Conservation (phyloP, 2,797 vertebrate genomes). For the Garrulus glandarius region DNA sequence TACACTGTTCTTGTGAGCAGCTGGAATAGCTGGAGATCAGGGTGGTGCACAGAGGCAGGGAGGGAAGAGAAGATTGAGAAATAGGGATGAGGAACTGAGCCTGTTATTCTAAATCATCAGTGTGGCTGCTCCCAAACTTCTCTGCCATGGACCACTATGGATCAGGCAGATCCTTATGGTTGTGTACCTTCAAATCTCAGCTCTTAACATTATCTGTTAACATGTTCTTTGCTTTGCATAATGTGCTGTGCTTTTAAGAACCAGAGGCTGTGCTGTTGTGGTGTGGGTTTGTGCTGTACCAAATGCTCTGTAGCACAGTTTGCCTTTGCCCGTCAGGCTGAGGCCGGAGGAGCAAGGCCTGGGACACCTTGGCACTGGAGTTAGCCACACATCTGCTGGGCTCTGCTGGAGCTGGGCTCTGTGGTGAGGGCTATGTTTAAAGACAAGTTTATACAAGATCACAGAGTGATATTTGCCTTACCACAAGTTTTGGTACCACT, state of each 20-base stretch:
- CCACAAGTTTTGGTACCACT: fast-evolving
- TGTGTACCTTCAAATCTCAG: neutral
- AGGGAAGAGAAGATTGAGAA: neutral
- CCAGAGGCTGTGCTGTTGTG: fast-evolving
- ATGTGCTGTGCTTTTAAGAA: neutral
- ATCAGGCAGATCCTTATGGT: neutral
- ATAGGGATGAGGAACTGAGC: neutral
- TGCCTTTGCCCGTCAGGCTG: fast-evolving
- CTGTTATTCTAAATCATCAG: neutral
- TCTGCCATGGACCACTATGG: fast-evolving
- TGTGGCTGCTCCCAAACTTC: neutral
- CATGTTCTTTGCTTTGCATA: neutral
- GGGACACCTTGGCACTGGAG: fast-evolving
- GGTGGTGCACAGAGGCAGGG: neutral
- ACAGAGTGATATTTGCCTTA: neutral
- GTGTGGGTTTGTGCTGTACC: fast-evolving
- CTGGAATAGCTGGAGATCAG: neutral
- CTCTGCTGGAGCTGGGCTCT: neutral
- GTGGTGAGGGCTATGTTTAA: neutral
- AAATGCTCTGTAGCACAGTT: fast-evolving
- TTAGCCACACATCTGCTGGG: fast-evolving
- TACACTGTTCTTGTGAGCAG: neutral
- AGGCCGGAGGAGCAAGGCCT: fast-evolving
- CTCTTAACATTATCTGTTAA: neutral
- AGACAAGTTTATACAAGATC: neutral